Evolutionary conservation across 2,113 vertebrate genomes (phyloP), one percentile per base, ranked within the genome.

Genomic region (Brachypodius melanocephalos): DNA sequence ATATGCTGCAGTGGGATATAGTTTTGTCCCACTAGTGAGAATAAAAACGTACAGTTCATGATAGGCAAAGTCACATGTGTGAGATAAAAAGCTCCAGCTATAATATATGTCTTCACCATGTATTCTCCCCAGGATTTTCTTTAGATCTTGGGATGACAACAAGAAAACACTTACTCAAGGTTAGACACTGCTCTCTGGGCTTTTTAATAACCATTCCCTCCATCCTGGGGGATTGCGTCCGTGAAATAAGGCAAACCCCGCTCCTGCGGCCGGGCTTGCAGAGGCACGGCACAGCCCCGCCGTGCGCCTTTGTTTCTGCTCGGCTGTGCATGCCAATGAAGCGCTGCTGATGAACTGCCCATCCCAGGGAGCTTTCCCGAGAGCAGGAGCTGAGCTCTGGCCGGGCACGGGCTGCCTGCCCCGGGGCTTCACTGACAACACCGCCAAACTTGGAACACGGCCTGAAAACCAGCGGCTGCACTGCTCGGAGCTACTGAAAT

Each of bases 91-190:
- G 97, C 98, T 96, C 97, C 61, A 88, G 57, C 68, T 96, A 91
- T 98, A 98, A 98, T 98, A 97, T 98, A 98, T 98, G 97, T 98
- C 96, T 97, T 96, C 55, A 58, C 93, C 49, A 59, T 48, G 86
- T 96, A 98, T 97, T 98, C 98, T 98, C 97, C 57, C 90, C 97
- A 98, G 98, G 96, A 97, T 98, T 97, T 96, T 91, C 96, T 95
- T 96, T 98, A 98, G 97, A 98, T 98, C 97, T 97, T 96, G 36
- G 67, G 97, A 97, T 97, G 98, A 98, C 98, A 98, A 98, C 93
- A 96, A 97, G 97, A 97, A 98, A 98, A 98, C 97, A 98, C 97
- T 98, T 98, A 98, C 89, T 98, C 98, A 97, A 98, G 97, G 97
- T 97, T 97, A 97, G 96, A 97, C 93, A 91, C 96, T 88, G 96